These are phyloP conservation scores for Melanogrammus aeglefinus DNA, from an alignment of 2,797 vertebrate genomes.

Conservation along the genomic window DNA sequence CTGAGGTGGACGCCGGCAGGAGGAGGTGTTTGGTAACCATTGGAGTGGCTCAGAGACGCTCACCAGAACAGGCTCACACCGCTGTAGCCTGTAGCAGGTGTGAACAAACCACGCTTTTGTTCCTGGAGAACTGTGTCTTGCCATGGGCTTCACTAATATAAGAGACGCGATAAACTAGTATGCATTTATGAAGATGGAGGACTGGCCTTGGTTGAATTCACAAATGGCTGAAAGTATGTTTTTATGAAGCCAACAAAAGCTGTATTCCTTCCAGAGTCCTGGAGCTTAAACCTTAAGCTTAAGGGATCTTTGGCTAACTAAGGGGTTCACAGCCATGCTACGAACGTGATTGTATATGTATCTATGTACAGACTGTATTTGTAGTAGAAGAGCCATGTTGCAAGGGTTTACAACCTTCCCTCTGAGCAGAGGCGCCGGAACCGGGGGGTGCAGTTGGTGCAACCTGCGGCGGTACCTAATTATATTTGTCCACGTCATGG, in stretches of 20 bases:
- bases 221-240: background rate
- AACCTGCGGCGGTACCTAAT: too few species aligned
- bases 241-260: background rate
- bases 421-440: too few species aligned
- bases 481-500: too few species aligned
- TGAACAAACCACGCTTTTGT: background rate
- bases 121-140: background rate
- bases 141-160: background rate
- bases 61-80: background rate
- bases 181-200: background rate
- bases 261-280: background rate
- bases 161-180: background rate
- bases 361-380: background rate
- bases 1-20: background rate
- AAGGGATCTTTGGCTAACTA: background rate
- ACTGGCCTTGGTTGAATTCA: background rate
- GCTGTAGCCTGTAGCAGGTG: background rate
- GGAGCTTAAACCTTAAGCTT: background rate
- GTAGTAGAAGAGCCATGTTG: background rate
- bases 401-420: too few species aligned
- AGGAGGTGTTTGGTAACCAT: background rate
- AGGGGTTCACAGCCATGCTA: too few species aligned
- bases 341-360: background rate
- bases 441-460: too few species aligned
- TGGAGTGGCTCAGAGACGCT: background rate